Base-by-base conservation (phyloP, 2,888 invertebrate genomes). In the Xestia ashworthii region DNA sequence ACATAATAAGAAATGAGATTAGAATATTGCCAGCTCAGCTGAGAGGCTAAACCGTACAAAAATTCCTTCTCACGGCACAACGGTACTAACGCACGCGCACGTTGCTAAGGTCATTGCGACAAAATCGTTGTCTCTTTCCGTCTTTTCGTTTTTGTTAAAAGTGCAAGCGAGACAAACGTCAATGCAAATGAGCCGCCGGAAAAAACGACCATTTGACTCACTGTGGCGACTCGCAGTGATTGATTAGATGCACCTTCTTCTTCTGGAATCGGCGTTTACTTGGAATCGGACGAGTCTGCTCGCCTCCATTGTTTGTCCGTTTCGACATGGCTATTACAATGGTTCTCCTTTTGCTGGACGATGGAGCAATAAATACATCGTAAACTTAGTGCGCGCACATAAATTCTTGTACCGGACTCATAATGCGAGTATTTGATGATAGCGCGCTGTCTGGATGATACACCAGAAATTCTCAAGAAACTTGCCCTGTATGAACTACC, bases 211-310 rank as follows among this genome's bases (percentile, higher is more conserved):
- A 92, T 93, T 92, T 90, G 91, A 93, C 91, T 94, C 90, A 94
- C 91, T 92, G 93, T 92, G 91, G 93, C 92, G 91, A 93, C 90
- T 92, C 92, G 90, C 86, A 83, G 84, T 95, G 94, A 95, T 95
- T 95, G 95, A 96, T 95, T 95, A 92, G 95, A 95, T 95, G 95
- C 95, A 95, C 94, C 94, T 93, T 94, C 93, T 93, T 94, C 92
- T 90, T 89, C 91, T 89, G 90, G 89, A 90, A 90, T 90, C 90
- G 89, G 89, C 89, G 88, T 93, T 93, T 93, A 91, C 91, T 87
- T 91, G 91, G 91, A 94, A 93, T 88, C 90, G 88, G 89, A 85
- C 87, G 88, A 87, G 88, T 84, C 91, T 84, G 89, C 84, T 87
- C 90, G 89, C 87, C 87, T 82, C 92, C 88, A 94, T 94, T 95